Percentiles rank a stretch among this genome's conserved stretches.
Conservation (phyloP, 2,888 invertebrate species). For the Pharmacophagus antenor region DNA sequence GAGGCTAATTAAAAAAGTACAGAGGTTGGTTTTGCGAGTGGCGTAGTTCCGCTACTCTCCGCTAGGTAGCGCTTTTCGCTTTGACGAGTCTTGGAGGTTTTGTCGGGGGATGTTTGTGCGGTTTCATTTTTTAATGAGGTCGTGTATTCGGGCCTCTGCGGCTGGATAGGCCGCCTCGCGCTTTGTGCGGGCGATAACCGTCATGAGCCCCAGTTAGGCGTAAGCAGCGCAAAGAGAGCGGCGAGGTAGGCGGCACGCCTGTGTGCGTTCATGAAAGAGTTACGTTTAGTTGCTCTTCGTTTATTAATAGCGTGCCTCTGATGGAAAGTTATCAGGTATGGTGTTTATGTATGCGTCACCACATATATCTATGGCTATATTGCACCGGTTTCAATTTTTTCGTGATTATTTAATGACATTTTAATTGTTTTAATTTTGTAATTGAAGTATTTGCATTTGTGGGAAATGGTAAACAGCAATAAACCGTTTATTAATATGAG, state of each 20-base stretch:
- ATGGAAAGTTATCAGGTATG: conserved; percentile 47
- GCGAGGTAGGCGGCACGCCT: conserved; percentile 34
- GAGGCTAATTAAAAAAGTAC: conserved; percentile 79
- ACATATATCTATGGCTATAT: neutral
- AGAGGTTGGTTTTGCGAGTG: conserved; percentile 73
- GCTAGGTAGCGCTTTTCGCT: conserved; percentile 71
- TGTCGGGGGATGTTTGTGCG: conserved; percentile 61
- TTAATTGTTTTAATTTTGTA: neutral
- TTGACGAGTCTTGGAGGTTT: conserved; percentile 63
- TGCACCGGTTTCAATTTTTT: neutral
- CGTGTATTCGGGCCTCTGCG: conserved; percentile 65
- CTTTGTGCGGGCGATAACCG: conserved; percentile 55
- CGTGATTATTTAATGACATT: neutral
- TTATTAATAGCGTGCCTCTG: conserved; percentile 58
- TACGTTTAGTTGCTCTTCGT: conserved; percentile 59
- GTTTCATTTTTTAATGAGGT: conserved; percentile 79
- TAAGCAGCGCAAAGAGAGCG: conserved; percentile 52
- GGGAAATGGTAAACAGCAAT: neutral
- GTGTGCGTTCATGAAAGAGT: conserved; percentile 67
- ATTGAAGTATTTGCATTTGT: neutral
- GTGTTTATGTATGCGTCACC: conserved; percentile 35
- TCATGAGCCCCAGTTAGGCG: conserved; percentile 43
- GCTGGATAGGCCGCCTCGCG: conserved; percentile 53
- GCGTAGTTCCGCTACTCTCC: conserved; percentile 77
- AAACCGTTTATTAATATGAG: neutral